Percentiles rank a stretch among this genome's conserved stretches.
Evolutionary conservation across 1,140 invertebrate genomes (phyloP).

Genomic region (Zaprionus camerounensis): DNA sequence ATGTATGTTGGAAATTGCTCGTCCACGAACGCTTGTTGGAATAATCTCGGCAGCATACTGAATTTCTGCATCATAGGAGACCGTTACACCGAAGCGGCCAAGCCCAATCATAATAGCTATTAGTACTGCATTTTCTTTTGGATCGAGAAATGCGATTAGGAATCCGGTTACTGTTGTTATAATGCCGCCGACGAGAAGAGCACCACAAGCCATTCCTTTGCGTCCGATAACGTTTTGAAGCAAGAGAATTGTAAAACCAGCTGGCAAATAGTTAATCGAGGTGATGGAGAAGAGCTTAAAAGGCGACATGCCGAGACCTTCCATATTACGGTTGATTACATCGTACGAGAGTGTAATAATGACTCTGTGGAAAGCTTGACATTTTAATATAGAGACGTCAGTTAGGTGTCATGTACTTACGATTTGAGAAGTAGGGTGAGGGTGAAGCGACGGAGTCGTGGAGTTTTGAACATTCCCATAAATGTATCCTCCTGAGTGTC

Average conservation of each 20-base stretch:
- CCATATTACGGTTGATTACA: constrained; percentile 86
- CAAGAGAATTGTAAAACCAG: constrained; percentile 85
- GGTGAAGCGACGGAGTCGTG: constrained; percentile 85
- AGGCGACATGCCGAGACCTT: constrained; percentile 85
- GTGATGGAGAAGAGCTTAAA: constrained; percentile 86
- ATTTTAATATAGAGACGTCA: neutral
- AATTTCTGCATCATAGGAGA: constrained; percentile 87
- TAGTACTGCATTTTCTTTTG: constrained; percentile 58
- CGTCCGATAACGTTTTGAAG: constrained; percentile 86
- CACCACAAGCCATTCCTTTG: constrained; percentile 86
- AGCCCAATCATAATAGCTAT: constrained; percentile 82
- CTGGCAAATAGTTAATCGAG: constrained; percentile 86
- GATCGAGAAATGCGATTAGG: constrained; percentile 57
- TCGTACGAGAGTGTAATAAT: constrained; percentile 87
- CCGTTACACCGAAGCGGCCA: constrained; percentile 87
- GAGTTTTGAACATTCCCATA: constrained; percentile 85
- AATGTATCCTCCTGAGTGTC: constrained; percentile 66
- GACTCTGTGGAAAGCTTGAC: constrained; percentile 78
- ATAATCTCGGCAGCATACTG: constrained; percentile 88
- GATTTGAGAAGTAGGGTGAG: constrained; percentile 86
- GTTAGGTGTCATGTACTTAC: constrained; percentile 81
- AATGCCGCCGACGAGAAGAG: constrained; percentile 85
- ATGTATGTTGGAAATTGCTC: constrained; percentile 85
- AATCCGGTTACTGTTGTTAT: constrained; percentile 82
- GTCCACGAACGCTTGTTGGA: constrained; percentile 87